These are phyloP conservation scores for Myotis planiceps DNA, from an alignment of 2,797 vertebrate genomes.

Conservation along the genomic window DNA sequence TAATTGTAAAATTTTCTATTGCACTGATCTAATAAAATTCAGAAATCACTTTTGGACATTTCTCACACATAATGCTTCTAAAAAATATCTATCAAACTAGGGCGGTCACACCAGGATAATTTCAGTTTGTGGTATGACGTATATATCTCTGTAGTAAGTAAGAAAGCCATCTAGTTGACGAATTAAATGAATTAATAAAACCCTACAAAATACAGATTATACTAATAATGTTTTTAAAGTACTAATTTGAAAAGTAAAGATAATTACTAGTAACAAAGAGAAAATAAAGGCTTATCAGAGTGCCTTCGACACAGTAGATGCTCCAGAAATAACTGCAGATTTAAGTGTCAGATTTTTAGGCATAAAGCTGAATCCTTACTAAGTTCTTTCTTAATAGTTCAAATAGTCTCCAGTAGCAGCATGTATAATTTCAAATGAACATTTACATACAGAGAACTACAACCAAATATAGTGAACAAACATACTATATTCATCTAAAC, in stretches of 20 bases:
- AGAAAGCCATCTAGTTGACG: neutral
- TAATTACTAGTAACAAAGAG: constrained; percentile 27
- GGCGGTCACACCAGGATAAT: neutral
- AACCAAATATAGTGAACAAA: constrained; percentile 12
- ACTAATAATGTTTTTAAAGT: constrained; percentile 1
- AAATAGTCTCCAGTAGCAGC: neutral
- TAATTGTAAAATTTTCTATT: neutral
- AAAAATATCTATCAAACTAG: constrained; percentile 26
- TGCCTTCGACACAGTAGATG: neutral
- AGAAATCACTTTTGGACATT: constrained; percentile 31
- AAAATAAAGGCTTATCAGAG: constrained; percentile 21
- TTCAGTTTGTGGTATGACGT: neutral
- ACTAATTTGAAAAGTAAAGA: neutral
- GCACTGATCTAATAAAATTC: constrained; percentile 27
- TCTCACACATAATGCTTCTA: neutral
- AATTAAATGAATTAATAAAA: neutral
- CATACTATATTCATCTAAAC: neutral
- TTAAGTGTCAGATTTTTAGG: constrained; percentile 39
- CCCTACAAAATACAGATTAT: neutral
- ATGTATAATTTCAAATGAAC: constrained; percentile 23
- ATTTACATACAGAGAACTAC: neutral
- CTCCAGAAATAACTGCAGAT: constrained; percentile 2
- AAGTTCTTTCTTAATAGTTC: neutral
- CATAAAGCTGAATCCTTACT: constrained; percentile 36
- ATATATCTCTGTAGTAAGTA: neutral